Evolutionary conservation across 2,113 vertebrate genomes (phyloP).

Genomic region (Nycticryphes semicollaris): DNA sequence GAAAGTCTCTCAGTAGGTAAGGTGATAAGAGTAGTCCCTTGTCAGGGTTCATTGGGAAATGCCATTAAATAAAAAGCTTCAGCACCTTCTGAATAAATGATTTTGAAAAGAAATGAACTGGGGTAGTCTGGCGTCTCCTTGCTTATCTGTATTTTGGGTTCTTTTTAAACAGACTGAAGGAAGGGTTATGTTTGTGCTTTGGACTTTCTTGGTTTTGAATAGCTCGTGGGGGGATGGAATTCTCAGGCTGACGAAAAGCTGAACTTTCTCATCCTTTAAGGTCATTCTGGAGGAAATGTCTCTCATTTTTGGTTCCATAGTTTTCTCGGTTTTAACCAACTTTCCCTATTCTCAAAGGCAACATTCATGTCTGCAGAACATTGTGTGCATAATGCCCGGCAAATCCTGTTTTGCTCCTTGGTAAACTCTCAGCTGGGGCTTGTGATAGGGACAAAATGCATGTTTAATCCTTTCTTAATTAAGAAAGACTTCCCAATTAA

Average conservation of each 20-base stretch:
- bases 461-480: neutral
- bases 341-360: constrained; percentile 29
- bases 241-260: constrained; percentile 7
- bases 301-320: constrained; percentile 40
- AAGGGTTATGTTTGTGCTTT: neutral
- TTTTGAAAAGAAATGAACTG: neutral
- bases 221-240: constrained; percentile 40
- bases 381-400: neutral
- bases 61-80: neutral
- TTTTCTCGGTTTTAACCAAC: neutral
- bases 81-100: neutral
- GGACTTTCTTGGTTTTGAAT: neutral
- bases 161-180: neutral
- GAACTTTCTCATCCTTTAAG: constrained; percentile 69
- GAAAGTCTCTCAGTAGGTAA: neutral
- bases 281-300: constrained; percentile 66
- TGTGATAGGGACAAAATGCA: neutral
- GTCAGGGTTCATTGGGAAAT: neutral
- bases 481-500: neutral
- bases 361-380: neutral
- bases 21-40: neutral
- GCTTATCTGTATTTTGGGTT: neutral
- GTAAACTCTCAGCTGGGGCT: neutral
- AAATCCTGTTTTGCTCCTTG: neutral
- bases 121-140: neutral